Conservation (phyloP, 2,888 invertebrate species). For the Seira sanloemensis region DNA sequence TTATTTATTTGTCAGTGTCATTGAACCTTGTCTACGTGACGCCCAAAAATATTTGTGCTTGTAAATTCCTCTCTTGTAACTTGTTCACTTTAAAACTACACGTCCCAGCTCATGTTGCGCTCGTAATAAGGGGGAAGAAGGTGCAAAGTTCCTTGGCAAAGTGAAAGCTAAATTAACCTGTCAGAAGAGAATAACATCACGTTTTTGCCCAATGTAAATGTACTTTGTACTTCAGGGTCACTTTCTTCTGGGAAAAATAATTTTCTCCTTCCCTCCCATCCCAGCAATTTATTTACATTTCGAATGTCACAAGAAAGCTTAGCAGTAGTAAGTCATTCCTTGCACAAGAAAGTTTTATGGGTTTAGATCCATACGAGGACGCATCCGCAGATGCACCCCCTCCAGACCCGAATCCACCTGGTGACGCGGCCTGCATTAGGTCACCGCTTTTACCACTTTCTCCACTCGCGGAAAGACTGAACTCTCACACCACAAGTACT, state of each 20-base stretch:
- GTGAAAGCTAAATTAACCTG: slow-evolving; percentile 30
- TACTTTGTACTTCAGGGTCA: neutral
- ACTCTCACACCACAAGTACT: slow-evolving; percentile 45
- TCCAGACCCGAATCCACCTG: slow-evolving; percentile 68
- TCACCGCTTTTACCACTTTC: slow-evolving; percentile 66
- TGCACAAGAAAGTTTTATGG: slow-evolving; percentile 79
- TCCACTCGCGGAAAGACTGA: slow-evolving; percentile 53
- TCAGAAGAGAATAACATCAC: slow-evolving; percentile 21
- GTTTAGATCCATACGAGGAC: slow-evolving; percentile 72
- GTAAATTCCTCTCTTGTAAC: too few relatives aligned
- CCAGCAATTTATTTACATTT: neutral
- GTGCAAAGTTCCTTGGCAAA: neutral
- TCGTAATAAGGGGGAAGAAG: neutral
- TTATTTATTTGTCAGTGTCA: slow-evolving; percentile 14
- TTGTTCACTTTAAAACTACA: too few relatives aligned
- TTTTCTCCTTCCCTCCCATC: too few relatives aligned
- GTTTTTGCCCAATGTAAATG: neutral
- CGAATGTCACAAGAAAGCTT: too few relatives aligned
- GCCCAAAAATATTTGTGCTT: neutral
- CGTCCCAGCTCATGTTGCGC: too few relatives aligned
- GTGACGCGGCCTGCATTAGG: slow-evolving; percentile 72
- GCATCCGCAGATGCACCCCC: slow-evolving; percentile 63
- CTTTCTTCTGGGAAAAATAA: too few relatives aligned
- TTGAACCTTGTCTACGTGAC: slow-evolving; percentile 13
- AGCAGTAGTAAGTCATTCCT: neutral